Evolutionary conservation across 1,140 invertebrate genomes (phyloP), one percentile per base, ranked within the genome.

Genomic region (Drosophila ambigua): DNA sequence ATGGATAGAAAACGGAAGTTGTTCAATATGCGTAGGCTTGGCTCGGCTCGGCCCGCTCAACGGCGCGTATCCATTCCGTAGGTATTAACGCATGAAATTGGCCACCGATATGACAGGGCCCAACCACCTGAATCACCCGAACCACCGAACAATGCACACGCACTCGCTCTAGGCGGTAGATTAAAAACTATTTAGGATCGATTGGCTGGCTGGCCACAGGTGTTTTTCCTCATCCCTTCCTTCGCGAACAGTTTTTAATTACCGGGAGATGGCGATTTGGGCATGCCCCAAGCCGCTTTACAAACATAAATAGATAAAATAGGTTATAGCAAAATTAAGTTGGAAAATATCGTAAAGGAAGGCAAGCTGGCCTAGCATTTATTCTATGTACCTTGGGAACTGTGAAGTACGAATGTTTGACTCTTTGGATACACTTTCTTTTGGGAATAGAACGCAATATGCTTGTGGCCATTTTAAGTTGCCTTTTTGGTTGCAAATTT

Each of bases 1-100:
- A 39, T 39, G 73, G 59, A 64, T 61, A 74, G 41, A 51, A 53
- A 73, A 58, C 76, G 81, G 80, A 84, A 84, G 80, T 79, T 78
- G 78, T 87, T 88, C 83, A 79, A 88, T 82, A 87, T 88, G 83
- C 82, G 74, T 87, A 58, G 71, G 66, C 64, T 62, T 75, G 74
- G 55, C 64, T 62, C 79, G 74, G 55, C 67, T 45, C 69, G 64
- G 52, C 28, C 46, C 52, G 59, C 46, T 63, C 78, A 87, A 48
- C 78, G 65, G 55, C 62, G 81, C 81, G 81, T 85, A 78, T 85
- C 81, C 74, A 82, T 55, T 61, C 20, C 35, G 59, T 72, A 85
- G 82, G 82, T 85, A 84, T 67, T 67, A 87, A 81, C 68, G 65
- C 81, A 87, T 85, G 74, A 87, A 88, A 79, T 83, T 88, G 82